Evolutionary conservation across 2,888 invertebrate genomes (phyloP).

Genomic region (Bombyx huttoni): DNA sequence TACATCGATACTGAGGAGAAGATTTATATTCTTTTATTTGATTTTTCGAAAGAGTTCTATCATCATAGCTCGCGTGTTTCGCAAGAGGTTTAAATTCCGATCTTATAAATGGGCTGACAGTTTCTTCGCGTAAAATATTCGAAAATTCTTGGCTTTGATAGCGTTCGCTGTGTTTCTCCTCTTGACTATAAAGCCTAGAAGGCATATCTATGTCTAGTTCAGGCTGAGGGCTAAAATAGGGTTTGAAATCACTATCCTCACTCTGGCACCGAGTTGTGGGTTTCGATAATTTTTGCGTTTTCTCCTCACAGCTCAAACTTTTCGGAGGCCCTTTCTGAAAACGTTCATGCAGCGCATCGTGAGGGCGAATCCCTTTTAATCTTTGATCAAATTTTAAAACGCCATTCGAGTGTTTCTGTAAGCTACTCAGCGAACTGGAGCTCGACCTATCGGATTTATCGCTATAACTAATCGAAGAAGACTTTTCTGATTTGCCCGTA

Average conservation of each 20-base stretch:
- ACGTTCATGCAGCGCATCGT: constrained; percentile 40
- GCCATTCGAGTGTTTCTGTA: constrained; percentile 57
- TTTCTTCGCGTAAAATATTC: constrained; percentile 52
- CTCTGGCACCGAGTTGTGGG: constrained; percentile 73
- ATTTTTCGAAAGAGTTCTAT: constrained; percentile 74
- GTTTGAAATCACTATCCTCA: constrained; percentile 68
- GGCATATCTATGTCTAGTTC: constrained; percentile 72
- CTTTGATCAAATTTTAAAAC: constrained; percentile 52
- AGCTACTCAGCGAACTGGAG: constrained; percentile 62
- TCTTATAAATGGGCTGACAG: constrained; percentile 49
- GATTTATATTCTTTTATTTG: constrained; percentile 76
- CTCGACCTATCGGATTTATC: constrained; percentile 68
- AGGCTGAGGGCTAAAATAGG: constrained; percentile 55
- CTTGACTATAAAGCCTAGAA: constrained; percentile 72
- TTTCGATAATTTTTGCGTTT: constrained; percentile 54
- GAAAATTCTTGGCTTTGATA: constrained; percentile 78
- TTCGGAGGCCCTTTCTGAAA: constrained; percentile 58
- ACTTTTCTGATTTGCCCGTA: constrained; percentile 49
- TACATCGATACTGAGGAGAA: constrained; percentile 68
- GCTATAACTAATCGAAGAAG: constrained; percentile 65
- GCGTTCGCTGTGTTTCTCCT: constrained; percentile 75
- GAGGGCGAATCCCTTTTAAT: constrained; percentile 35
- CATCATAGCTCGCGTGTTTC: constrained; percentile 77
- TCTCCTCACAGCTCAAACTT: constrained; percentile 64
- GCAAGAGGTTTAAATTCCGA: constrained; percentile 73